Conservation (phyloP, 2,797 vertebrate genomes). For the Cryptoprocta ferox region DNA sequence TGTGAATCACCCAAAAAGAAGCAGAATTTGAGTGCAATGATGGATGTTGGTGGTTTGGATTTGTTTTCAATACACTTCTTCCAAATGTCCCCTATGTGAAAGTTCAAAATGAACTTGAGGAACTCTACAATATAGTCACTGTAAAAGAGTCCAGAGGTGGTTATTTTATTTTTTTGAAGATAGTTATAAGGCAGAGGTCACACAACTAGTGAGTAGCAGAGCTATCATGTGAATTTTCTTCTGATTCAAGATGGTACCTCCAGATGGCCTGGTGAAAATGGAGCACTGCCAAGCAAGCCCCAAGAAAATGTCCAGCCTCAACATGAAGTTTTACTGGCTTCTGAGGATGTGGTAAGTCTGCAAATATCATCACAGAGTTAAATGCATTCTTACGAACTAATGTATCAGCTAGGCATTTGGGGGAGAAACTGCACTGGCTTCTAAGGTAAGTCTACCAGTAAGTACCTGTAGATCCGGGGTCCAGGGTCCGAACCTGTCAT, state of each 20-base stretch:
- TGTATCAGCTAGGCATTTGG: background rate
- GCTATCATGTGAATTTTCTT: slow-evolving; percentile 33
- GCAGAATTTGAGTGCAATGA: background rate
- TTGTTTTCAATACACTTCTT: background rate
- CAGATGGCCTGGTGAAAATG: background rate
- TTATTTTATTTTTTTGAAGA: slow-evolving; percentile 24
- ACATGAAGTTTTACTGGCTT: background rate
- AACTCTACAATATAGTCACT: background rate
- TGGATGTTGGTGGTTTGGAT: background rate
- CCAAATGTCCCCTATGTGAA: background rate
- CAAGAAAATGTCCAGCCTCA: background rate
- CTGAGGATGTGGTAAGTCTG: background rate
- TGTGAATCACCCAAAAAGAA: background rate
- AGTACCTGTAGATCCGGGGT: background rate
- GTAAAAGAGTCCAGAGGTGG: background rate
- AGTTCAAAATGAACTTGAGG: slow-evolving; percentile 13
- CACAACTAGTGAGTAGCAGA: background rate
- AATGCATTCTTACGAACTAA: slow-evolving; percentile 39
- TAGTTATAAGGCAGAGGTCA: background rate
- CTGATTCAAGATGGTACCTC: background rate
- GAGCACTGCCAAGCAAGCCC: background rate
- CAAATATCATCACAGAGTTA: slow-evolving; percentile 23
- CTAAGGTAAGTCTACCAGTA: slow-evolving; percentile 23
- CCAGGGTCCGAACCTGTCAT: background rate
- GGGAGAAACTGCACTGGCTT: background rate